Percentiles rank a stretch among this genome's conserved stretches.
These are phyloP conservation scores for Pitangus sulphuratus DNA, from an alignment of 2,797 vertebrate genomes.

Conservation along the genomic window DNA sequence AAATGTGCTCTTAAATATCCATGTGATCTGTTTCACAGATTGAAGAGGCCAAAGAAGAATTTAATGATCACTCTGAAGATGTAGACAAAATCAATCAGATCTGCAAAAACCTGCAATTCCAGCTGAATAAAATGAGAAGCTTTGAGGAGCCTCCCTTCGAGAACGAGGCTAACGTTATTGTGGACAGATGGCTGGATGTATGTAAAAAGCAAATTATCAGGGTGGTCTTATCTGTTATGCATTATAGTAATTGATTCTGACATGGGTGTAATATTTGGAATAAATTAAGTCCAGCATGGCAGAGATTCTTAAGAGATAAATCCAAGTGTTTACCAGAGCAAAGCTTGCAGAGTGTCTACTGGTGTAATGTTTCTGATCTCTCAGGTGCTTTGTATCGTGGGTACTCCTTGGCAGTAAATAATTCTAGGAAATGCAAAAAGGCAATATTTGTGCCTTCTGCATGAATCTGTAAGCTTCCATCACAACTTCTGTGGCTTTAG, in stretches of 20 bases:
- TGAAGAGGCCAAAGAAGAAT: conserved; percentile 84
- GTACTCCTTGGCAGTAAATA: not conserved
- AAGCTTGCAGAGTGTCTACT: not conserved
- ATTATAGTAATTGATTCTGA: conserved; percentile 66
- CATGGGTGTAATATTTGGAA: conserved; percentile 11
- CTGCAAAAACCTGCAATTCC: conserved; percentile 89
- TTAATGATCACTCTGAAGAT: conserved; percentile 78
- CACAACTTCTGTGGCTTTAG: not conserved
- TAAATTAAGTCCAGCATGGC: conserved; percentile 44
- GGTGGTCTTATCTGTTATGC: conserved; percentile 56
- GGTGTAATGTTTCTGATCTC: not conserved
- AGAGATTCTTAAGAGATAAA: conserved; percentile 29
- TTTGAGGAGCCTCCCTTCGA: conserved; percentile 87
- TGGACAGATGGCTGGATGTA: conserved; percentile 97
- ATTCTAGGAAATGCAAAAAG: not conserved
- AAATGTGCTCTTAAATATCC: not conserved
- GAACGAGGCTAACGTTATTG: conserved; percentile 86
- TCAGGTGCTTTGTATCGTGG: not conserved
- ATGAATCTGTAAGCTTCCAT: not conserved
- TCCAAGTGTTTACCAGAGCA: conserved; percentile 26
- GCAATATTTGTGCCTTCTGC: not conserved
- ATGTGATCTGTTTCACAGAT: conserved; percentile 78
- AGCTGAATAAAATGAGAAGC: conserved; percentile 90
- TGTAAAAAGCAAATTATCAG: conserved; percentile 72
- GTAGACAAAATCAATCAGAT: conserved; percentile 88